A percentile compares a stretch with the other conserved stretches of the same genome.
Evolutionary conservation across 2,113 vertebrate species (phyloP).

Genomic region (Oreochromis niloticus): DNA sequence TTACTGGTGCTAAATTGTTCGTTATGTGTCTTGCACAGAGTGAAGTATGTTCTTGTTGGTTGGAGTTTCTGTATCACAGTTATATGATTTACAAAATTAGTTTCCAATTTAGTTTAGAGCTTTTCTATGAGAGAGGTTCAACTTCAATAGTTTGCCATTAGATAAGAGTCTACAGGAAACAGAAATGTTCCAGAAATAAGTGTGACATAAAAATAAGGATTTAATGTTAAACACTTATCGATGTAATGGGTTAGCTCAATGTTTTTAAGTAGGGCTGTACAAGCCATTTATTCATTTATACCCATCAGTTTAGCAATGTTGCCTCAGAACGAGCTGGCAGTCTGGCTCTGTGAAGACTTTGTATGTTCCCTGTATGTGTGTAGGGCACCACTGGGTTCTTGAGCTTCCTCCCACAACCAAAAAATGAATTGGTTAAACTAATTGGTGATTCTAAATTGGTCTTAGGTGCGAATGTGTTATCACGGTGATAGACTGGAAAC

Average conservation of each 20-base stretch:
- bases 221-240: not conserved
- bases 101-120: not conserved
- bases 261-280: not conserved
- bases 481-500: not conserved
- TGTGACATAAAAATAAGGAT: not conserved
- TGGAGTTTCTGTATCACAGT: not conserved
- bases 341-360: not conserved
- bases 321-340: too few relatives aligned
- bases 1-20: not conserved
- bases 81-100: not conserved
- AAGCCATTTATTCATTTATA: not conserved
- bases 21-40: not conserved
- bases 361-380: not conserved
- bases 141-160: not conserved
- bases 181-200: not conserved
- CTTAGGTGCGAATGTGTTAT: not conserved
- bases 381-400: not conserved
- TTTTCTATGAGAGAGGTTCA: not conserved
- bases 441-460: not conserved
- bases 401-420: not conserved
- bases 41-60: not conserved
- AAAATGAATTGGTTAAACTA: not conserved
- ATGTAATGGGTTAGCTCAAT: not conserved
- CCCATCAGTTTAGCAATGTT: too few relatives aligned
- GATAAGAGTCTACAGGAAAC: not conserved